A percentile compares a stretch with the other conserved stretches of the same genome.
Conservation (phyloP, 1,140 invertebrate genomes). For the Trigoniulus corallinus region DNA sequence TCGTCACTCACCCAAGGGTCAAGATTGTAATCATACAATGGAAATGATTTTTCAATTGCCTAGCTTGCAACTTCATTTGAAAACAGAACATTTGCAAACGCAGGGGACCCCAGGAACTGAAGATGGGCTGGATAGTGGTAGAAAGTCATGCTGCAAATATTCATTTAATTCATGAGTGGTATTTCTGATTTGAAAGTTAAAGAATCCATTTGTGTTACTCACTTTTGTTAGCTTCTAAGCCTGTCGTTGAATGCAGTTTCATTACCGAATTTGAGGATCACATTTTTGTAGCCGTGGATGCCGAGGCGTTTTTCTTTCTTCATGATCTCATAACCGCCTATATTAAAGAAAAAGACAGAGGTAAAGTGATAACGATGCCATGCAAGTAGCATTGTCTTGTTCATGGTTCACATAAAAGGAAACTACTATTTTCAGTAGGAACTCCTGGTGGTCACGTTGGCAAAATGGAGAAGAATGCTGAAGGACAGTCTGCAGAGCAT, state of each 20-base stretch:
- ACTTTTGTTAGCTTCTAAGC: conserved; percentile 50
- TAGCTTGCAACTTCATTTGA: conserved; percentile 74
- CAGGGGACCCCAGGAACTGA: conserved; percentile 46
- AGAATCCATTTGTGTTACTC: not conserved
- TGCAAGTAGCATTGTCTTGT: not conserved
- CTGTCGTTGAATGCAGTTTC: conserved; percentile 85
- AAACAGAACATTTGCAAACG: conserved; percentile 77
- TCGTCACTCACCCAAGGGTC: conserved; percentile 12
- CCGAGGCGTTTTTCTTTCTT: conserved; percentile 92
- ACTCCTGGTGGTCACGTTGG: too few relatives aligned
- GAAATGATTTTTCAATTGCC: conserved; percentile 93
- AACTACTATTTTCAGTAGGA: not conserved
- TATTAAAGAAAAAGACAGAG: conserved; percentile 73
- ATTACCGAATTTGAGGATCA: conserved; percentile 97
- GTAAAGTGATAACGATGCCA: too few relatives aligned
- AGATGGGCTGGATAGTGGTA: conserved; percentile 28
- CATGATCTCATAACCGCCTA: conserved; percentile 94
- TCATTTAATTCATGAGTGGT: conserved; percentile 5
- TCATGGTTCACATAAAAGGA: not conserved
- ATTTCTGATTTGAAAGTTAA: conserved; percentile 4
- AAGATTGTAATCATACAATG: conserved; percentile 66
- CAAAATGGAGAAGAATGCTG: too few relatives aligned
- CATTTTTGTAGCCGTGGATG: conserved; percentile 94
- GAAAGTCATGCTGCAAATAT: conserved; percentile 1
- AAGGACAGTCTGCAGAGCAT: too few relatives aligned